A percentile compares a stretch with the other conserved stretches of the same genome.
Evolutionary conservation across 2,888 invertebrate species (phyloP).

Genomic region (Clanis bilineata): DNA sequence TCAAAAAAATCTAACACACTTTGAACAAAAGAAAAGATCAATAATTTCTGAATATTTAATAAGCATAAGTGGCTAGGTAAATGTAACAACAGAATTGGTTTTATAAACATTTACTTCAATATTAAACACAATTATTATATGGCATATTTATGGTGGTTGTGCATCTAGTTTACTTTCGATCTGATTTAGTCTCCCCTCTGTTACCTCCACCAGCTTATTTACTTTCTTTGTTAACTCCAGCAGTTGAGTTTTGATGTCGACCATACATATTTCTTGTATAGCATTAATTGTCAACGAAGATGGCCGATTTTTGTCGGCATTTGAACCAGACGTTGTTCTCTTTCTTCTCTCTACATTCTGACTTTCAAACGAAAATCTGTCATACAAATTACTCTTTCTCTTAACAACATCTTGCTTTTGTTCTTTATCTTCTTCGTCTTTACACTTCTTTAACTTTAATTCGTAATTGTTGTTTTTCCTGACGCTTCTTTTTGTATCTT

Average conservation of each 20-base stretch:
- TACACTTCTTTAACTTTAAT: slow-evolving; percentile 57
- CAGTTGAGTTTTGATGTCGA: slow-evolving; percentile 71
- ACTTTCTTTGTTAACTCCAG: slow-evolving; percentile 66
- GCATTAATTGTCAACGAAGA: slow-evolving; percentile 66
- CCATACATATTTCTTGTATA: slow-evolving; percentile 77
- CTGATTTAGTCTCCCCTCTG: slow-evolving; percentile 51
- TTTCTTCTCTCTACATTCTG: slow-evolving; percentile 70
- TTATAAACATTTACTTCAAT: neutral
- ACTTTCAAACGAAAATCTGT: slow-evolving; percentile 68
- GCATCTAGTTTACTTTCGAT: slow-evolving; percentile 59
- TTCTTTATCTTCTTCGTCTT: slow-evolving; percentile 53
- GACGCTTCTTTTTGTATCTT: slow-evolving; percentile 81
- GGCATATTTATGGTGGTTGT: slow-evolving; percentile 45
- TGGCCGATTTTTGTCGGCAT: slow-evolving; percentile 53
- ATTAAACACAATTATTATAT: neutral
- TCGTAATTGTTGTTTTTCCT: slow-evolving; percentile 75
- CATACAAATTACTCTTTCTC: slow-evolving; percentile 71
- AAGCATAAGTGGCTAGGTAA: too few species aligned
- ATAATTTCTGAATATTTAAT: too few species aligned
- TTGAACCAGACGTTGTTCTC: slow-evolving; percentile 54
- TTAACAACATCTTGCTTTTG: slow-evolving; percentile 58
- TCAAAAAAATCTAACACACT: too few species aligned
- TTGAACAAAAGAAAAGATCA: too few species aligned
- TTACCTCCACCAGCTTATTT: slow-evolving; percentile 62
- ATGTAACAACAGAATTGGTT: neutral